Evolutionary conservation across 2,797 vertebrate genomes (phyloP).

Genomic region (Acrossocheilus wenchowensis): DNA sequence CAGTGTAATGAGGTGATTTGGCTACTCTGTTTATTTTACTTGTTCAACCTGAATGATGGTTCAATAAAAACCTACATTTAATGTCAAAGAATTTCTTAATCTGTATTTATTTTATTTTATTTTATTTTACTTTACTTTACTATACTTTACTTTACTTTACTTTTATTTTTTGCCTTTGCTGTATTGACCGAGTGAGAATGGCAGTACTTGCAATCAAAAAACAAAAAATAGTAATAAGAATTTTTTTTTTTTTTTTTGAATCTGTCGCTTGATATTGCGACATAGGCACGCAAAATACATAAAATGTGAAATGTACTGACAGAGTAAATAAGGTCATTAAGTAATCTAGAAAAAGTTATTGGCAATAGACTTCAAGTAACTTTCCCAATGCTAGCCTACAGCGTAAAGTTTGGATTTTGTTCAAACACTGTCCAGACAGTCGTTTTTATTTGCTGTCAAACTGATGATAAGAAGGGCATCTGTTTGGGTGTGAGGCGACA

Average conservation of each 20-base stretch:
- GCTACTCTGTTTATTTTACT: not conserved
- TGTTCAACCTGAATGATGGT: not conserved
- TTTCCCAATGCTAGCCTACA: not conserved
- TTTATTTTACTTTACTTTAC: not conserved
- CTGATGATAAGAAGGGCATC: constrained; percentile 13
- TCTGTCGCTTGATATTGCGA: not conserved
- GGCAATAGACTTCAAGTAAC: not conserved
- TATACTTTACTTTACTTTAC: not conserved
- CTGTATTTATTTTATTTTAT: not conserved
- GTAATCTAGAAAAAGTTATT: not conserved
- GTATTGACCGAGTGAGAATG: too few species aligned
- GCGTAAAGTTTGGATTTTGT: not conserved
- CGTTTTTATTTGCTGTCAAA: not conserved
- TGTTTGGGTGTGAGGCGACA: constrained; percentile 1
- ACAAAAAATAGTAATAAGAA: not conserved
- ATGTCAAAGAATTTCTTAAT: too few species aligned
- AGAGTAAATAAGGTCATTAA: not conserved
- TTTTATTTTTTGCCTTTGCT: too few species aligned
- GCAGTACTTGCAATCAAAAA: not conserved
- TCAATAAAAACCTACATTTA: too few species aligned
- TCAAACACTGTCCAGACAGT: not conserved
- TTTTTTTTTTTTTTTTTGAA: too few species aligned
- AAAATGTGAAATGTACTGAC: not conserved
- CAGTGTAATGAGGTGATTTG: not conserved
- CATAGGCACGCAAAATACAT: not conserved